phyloP scores from a whole-genome alignment of 2,888 invertebrate species.

The Drosophila meridiana region DNA sequence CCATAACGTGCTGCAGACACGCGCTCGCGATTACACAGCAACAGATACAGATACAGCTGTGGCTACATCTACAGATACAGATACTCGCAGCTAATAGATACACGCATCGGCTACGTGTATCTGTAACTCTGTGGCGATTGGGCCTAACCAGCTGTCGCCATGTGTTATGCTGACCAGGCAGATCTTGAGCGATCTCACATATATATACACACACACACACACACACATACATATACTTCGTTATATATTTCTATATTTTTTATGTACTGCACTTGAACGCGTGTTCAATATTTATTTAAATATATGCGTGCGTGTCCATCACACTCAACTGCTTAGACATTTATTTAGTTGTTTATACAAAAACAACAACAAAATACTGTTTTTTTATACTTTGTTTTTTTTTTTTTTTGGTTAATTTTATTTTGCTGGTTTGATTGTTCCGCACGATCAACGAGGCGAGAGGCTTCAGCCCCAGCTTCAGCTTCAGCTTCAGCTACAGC shows the following conservation, averaged over 20 bases:
- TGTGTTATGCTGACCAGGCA: slow-evolving; percentile 7
- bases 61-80: slow-evolving; percentile 27
- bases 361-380: slow-evolving; percentile 44
- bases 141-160: slow-evolving; percentile 7
- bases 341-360: slow-evolving; percentile 53
- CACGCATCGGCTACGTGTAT: slow-evolving; percentile 45
- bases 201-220: background rate
- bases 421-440: slow-evolving; percentile 62
- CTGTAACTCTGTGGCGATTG: slow-evolving; percentile 10
- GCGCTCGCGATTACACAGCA: slow-evolving; percentile 55
- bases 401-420: slow-evolving; percentile 28
- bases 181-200: slow-evolving; percentile 6
- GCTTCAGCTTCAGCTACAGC: slow-evolving; percentile 19
- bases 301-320: slow-evolving; percentile 34
- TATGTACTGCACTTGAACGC: slow-evolving; percentile 27
- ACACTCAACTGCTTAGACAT: slow-evolving; percentile 48
- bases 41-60: slow-evolving; percentile 25
- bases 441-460: slow-evolving; percentile 73
- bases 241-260: slow-evolving; percentile 5
- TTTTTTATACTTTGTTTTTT: slow-evolving; percentile 3
- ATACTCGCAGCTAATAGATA: slow-evolving; percentile 28
- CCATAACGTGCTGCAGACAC: slow-evolving; percentile 59
- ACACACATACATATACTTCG: slow-evolving; percentile 4
- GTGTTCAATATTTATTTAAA: slow-evolving; percentile 21
- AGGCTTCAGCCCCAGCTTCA: slow-evolving; percentile 30